phyloP scores from a whole-genome alignment of 2,797 vertebrate genomes.

The Cryptoblepharus egeriae region DNA sequence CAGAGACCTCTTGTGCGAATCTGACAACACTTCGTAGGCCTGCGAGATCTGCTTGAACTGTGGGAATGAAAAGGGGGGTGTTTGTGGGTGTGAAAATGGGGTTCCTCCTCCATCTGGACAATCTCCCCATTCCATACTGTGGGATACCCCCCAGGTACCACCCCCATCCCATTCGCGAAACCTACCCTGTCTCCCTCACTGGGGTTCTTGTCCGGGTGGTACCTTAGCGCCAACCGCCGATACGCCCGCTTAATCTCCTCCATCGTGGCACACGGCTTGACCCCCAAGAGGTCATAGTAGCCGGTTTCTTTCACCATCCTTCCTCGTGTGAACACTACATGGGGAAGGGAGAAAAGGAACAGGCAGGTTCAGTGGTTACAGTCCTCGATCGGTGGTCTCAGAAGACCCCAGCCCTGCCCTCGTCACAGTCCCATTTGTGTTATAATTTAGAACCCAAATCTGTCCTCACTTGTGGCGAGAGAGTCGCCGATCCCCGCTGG shows the following conservation, averaged over 20 bases:
- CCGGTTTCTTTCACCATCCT: conserved; percentile 90
- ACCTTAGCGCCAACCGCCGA: conserved; percentile 87
- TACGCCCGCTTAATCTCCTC: conserved; percentile 91
- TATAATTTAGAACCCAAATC: too few species aligned
- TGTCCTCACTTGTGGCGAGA: neutral
- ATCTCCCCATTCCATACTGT: fast-evolving
- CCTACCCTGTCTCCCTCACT: conserved; percentile 87
- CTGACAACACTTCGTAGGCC: conserved; percentile 72
- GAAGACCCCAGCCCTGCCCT: fast-evolving
- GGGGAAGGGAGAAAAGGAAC: neutral
- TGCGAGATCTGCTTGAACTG: conserved; percentile 77
- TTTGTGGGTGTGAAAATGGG: too few species aligned
- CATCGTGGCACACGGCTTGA: conserved; percentile 76
- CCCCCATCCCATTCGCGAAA: too few species aligned
- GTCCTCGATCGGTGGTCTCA: too few species aligned
- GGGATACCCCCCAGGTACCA: too few species aligned
- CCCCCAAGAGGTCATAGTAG: conserved; percentile 87
- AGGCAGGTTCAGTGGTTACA: neutral
- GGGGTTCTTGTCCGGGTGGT: conserved; percentile 91
- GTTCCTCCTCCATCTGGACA: fast-evolving
- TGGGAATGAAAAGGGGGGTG: neutral
- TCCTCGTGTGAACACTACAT: fast-evolving
- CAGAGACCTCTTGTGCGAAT: conserved; percentile 62
- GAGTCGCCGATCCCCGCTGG: neutral
- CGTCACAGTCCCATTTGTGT: too few species aligned